A percentile compares a stretch with the other conserved stretches of the same genome.
phyloP scores from a whole-genome alignment of 2,888 invertebrate genomes.

The Macroteleia sp. region DNA sequence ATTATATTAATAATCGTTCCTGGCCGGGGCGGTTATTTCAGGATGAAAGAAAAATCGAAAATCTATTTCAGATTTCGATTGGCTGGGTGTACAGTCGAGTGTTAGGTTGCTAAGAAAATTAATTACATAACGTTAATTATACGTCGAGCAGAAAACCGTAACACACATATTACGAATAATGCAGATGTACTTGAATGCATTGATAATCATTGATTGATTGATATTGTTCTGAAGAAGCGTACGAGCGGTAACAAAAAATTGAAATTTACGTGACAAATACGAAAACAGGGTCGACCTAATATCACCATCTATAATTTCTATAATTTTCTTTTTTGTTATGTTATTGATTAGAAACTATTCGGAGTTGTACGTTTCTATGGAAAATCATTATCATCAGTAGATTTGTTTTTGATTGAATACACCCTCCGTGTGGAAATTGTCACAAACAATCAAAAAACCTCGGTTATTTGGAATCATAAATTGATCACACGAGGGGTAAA shows the following conservation, averaged over 20 bases:
- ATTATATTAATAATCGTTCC: background rate
- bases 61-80: slow-evolving; percentile 4
- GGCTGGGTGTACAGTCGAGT: background rate
- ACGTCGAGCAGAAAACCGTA: no score
- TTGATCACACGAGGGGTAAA: no score
- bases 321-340: no score
- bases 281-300: slow-evolving; percentile 19
- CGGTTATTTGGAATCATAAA: no score
- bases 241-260: no score
- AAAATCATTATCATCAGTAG: no score
- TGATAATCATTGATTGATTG: slow-evolving; percentile 35
- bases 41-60: background rate
- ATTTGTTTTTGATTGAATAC: no score
- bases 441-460: no score
- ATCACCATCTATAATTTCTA: no score
- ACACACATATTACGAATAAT: slow-evolving; percentile 23
- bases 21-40: background rate
- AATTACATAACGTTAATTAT: slow-evolving; percentile 19
- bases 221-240: slow-evolving; percentile 10
- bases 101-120: background rate
- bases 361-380: no score
- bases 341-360: no score
- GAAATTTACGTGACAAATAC: slow-evolving; percentile 3
- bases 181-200: slow-evolving; percentile 30
- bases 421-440: no score